Conservation (phyloP, 1,140 invertebrate species). For the Rhagoletis zephyria region DNA sequence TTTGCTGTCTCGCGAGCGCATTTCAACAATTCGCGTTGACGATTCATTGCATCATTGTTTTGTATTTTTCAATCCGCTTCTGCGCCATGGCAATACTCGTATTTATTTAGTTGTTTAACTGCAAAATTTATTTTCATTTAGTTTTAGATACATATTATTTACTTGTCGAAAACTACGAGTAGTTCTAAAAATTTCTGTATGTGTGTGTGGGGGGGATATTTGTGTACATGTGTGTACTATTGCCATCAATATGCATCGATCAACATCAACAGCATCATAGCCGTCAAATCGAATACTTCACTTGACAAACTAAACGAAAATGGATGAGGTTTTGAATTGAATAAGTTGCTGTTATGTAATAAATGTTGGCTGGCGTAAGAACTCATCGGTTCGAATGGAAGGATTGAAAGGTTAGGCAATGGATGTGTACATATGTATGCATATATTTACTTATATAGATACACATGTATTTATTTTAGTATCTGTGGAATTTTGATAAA, state of each 20-base stretch:
- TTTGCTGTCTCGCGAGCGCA: constrained; percentile 21
- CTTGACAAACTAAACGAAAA: constrained; percentile 55
- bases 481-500: too few species aligned
- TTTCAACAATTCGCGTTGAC: background rate
- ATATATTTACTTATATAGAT: background rate
- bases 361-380: constrained; percentile 63
- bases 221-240: background rate
- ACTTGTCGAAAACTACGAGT: background rate
- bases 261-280: constrained; percentile 56
- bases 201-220: background rate
- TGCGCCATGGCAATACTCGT: background rate
- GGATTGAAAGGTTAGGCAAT: background rate
- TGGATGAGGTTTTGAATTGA: constrained; percentile 49
- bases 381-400: constrained; percentile 47
- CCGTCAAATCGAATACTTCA: constrained; percentile 41
- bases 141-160: background rate
- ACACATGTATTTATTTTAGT: too few species aligned
- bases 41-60: background rate
- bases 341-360: constrained; percentile 63
- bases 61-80: background rate
- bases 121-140: constrained; percentile 43
- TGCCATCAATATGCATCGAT: constrained; percentile 71
- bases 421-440: background rate
- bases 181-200: background rate
- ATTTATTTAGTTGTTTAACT: background rate